Evolutionary conservation across 2,113 vertebrate species (phyloP).

Genomic region (Artemisiospiza belli): DNA sequence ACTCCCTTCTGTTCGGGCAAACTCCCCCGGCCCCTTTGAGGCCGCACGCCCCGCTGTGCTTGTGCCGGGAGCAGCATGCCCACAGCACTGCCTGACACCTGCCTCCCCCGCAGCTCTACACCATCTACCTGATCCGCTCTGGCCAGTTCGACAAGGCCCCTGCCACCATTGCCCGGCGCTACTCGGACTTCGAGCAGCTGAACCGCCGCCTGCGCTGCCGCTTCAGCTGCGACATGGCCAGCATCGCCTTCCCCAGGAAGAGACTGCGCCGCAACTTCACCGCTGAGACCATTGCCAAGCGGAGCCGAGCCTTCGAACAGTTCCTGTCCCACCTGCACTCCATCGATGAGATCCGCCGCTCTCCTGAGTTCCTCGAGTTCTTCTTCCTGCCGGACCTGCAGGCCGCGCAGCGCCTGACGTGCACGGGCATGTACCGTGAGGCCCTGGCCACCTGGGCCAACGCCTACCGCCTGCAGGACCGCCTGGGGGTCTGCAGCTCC

Average conservation of each 20-base stretch:
- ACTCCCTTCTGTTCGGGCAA: not conserved
- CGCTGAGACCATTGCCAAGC: constrained; percentile 90
- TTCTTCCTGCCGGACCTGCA: constrained; percentile 88
- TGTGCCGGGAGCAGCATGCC: not conserved
- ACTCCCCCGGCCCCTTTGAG: not conserved
- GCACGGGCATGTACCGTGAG: constrained; percentile 84
- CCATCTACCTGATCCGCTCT: constrained; percentile 85
- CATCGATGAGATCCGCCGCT: constrained; percentile 76
- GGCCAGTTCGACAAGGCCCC: constrained; percentile 83
- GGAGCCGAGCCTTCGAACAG: constrained; percentile 94
- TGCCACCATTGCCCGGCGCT: constrained; percentile 85
- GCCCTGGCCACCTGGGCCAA: constrained; percentile 87
- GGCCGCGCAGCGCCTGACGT: constrained; percentile 82
- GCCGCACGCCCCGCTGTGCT: not conserved
- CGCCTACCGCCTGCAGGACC: constrained; percentile 85
- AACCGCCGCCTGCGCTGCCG: constrained; percentile 82
- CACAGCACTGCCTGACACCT: not conserved
- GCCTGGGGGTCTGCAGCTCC: constrained; percentile 74
- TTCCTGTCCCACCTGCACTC: constrained; percentile 89
- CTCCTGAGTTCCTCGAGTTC: constrained; percentile 84
- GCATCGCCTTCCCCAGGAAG: constrained; percentile 88
- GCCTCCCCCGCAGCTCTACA: constrained; percentile 84
- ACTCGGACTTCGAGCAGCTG: constrained; percentile 89
- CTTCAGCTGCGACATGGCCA: constrained; percentile 83
- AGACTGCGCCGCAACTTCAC: constrained; percentile 90